Evolutionary conservation across 2,113 vertebrate genomes (phyloP).

Genomic region (Maccullochella peelii): DNA sequence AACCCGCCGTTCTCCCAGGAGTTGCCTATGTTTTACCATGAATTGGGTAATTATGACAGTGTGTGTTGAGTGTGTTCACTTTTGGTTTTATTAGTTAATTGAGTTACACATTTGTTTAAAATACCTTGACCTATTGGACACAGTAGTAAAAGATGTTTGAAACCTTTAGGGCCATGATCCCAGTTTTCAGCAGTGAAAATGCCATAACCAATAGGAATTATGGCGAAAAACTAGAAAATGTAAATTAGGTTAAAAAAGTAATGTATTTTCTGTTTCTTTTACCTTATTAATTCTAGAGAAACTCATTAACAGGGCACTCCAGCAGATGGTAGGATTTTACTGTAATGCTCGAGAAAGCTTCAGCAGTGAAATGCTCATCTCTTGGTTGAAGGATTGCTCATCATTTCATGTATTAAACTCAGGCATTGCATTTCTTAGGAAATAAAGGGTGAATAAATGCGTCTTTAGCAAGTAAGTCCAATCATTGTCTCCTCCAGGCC

Average conservation of each 20-base stretch:
- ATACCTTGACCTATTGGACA: not conserved
- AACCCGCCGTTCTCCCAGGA: not conserved
- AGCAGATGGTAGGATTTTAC: not conserved
- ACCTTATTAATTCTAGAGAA: not conserved
- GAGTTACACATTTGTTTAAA: not conserved
- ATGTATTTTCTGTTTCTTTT: not conserved
- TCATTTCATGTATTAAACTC: not conserved
- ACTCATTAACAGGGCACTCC: not conserved
- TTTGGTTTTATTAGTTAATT: not conserved
- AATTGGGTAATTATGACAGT: not conserved
- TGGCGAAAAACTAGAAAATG: not conserved
- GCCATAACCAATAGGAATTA: not conserved
- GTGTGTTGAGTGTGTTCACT: not conserved
- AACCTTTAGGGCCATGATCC: not conserved
- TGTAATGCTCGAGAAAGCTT: not conserved
- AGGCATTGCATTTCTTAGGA: not conserved
- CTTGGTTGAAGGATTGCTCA: not conserved
- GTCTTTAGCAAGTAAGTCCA: not conserved
- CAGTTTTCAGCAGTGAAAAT: not conserved
- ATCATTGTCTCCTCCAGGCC: conserved; percentile 77
- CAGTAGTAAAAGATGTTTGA: not conserved
- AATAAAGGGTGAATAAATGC: not conserved
- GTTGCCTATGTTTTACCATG: not conserved
- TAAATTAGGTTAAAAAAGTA: not conserved
- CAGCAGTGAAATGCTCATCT: not conserved